Conservation (phyloP, 2,888 invertebrate genomes). For the Chaitophorus viminalis region DNA sequence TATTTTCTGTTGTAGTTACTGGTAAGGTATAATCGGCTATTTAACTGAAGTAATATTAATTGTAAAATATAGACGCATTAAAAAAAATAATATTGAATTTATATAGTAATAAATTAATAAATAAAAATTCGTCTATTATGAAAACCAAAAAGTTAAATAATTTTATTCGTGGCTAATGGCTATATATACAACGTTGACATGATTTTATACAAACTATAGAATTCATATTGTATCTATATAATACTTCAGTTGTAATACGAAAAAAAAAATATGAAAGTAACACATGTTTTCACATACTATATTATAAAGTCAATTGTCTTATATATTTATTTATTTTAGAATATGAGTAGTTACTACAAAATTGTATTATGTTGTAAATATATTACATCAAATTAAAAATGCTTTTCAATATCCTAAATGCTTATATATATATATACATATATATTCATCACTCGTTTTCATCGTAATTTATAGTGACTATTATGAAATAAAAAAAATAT, state of each 20-base stretch:
- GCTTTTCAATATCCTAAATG: background rate
- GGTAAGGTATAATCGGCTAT: no score
- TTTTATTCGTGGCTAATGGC: no score
- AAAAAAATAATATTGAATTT: no score
- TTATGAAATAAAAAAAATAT: background rate
- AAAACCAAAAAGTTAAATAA: no score
- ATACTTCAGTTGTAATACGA: background rate
- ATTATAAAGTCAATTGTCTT: constrained; percentile 27
- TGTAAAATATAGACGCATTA: no score
- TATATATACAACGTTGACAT: no score
- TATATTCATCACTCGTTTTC: background rate
- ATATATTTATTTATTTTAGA: background rate
- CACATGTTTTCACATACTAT: constrained; percentile 32
- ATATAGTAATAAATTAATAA: no score
- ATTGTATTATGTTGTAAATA: background rate
- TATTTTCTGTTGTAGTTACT: no score
- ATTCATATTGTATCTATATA: background rate
- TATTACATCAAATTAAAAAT: background rate
- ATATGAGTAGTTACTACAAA: background rate
- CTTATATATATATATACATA: background rate
- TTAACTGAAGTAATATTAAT: no score
- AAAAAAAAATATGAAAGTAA: constrained; percentile 36
- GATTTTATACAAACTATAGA: no score
- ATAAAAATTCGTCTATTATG: no score
- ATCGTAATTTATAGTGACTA: background rate